Conservation (phyloP, 2,113 vertebrate species). For the Sinosuthora webbiana region DNA sequence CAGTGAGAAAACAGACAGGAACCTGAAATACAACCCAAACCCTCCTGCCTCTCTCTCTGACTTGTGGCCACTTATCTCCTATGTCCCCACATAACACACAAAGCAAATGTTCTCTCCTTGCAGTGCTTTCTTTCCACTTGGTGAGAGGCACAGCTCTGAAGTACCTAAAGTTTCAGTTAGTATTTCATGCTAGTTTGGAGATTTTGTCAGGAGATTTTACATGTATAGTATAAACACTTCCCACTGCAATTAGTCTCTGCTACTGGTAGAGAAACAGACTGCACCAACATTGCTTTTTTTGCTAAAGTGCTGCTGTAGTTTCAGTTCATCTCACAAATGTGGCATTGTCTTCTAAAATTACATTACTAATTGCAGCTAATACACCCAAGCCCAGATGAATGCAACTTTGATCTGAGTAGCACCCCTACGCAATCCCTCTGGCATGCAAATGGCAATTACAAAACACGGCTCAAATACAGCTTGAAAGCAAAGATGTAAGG, state of each 20-base stretch:
- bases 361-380: constrained; percentile 56
- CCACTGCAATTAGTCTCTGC: not conserved
- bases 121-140: not conserved
- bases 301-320: not conserved
- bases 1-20: not conserved
- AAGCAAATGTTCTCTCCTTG: not conserved
- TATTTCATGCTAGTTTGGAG: not conserved
- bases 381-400: constrained; percentile 25
- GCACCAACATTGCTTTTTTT: not conserved
- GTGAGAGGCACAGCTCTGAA: not conserved
- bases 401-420: constrained; percentile 47
- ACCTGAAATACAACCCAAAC: not conserved
- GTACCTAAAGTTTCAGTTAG: not conserved
- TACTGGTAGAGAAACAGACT: not conserved
- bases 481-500: constrained; percentile 49
- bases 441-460: constrained; percentile 54
- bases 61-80: not conserved
- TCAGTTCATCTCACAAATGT: constrained; percentile 29
- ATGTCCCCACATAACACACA: fast-evolving
- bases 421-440: constrained; percentile 45
- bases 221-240: not conserved
- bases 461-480: constrained; percentile 12
- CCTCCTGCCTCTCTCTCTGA: not conserved
- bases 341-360: constrained; percentile 56
- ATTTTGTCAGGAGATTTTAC: not conserved